Conservation (phyloP, 2,113 vertebrate genomes). For the Corvus hawaiiensis region DNA sequence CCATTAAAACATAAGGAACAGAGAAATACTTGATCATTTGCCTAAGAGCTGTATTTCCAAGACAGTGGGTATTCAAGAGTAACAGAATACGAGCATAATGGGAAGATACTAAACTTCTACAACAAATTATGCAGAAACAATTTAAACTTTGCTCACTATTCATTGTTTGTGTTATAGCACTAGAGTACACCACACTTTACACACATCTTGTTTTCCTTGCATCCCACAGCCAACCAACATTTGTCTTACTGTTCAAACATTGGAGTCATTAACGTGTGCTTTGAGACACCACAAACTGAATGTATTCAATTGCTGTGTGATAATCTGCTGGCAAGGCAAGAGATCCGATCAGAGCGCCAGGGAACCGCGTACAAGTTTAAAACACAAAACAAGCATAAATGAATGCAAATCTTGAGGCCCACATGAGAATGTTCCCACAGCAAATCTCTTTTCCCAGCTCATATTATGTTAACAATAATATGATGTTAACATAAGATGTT, state of each 20-base stretch:
- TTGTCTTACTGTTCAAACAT: neutral
- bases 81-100: neutral
- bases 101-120: neutral
- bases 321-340: neutral
- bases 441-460: neutral
- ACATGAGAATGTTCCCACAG: neutral
- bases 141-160: neutral
- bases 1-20: neutral
- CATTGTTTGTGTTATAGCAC: neutral
- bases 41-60: neutral
- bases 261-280: neutral
- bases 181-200: neutral
- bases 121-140: neutral
- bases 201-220: neutral
- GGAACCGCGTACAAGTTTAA: neutral
- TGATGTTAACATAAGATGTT: neutral
- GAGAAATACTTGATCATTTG: neutral
- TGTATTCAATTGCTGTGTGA: neutral
- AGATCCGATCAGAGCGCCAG: neutral
- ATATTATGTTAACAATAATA: neutral
- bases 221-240: neutral
- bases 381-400: neutral
- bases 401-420: neutral
- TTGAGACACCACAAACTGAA: neutral
- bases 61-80: fast-evolving